Percentiles rank a stretch among this genome's conserved stretches.
These are phyloP conservation scores for Scleropages formosus DNA, from an alignment of 2,797 vertebrate species.

Conservation along the genomic window DNA sequence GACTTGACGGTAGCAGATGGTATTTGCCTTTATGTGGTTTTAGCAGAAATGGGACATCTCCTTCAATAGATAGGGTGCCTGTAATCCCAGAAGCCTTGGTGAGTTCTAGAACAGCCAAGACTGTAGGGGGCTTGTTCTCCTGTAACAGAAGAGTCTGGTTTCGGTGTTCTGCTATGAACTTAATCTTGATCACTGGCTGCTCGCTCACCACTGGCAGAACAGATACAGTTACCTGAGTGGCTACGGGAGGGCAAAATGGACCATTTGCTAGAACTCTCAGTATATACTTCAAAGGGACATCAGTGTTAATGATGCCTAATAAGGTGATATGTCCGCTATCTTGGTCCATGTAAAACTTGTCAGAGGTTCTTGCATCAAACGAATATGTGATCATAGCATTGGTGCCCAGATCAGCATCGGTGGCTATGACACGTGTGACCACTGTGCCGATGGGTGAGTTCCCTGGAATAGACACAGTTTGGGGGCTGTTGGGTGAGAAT, in stretches of 20 bases:
- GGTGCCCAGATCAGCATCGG: conserved; percentile 64
- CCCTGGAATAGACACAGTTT: conserved; percentile 53
- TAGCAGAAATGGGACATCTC: conserved; percentile 64
- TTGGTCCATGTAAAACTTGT: conserved; percentile 64
- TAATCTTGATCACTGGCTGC: conserved; percentile 64
- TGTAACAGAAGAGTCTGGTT: conserved; percentile 67
- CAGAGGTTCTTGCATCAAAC: conserved; percentile 69
- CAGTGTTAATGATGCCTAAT: conserved; percentile 52
- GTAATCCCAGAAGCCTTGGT: conserved; percentile 57
- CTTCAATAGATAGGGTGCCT: conserved; percentile 64
- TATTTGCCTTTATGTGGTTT: conserved; percentile 68
- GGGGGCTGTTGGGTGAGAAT: conserved; percentile 56
- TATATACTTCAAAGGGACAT: conserved; percentile 59
- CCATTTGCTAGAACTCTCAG: conserved; percentile 67
- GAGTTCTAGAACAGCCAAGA: conserved; percentile 70
- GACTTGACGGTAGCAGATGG: conserved; percentile 71
- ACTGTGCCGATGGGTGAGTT: conserved; percentile 52
- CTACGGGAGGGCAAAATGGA: conserved; percentile 63
- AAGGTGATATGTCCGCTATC: conserved; percentile 65
- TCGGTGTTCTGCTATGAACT: conserved; percentile 68
- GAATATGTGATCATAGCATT: conserved; percentile 69
- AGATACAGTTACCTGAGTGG: conserved; percentile 65
- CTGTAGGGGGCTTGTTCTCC: conserved; percentile 71
- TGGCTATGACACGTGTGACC: conserved; percentile 64
- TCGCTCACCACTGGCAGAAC: conserved; percentile 59